Evolutionary conservation across 2,888 invertebrate genomes (phyloP), one percentile per base, ranked within the genome.

Genomic region (Eristalis pertinax): DNA sequence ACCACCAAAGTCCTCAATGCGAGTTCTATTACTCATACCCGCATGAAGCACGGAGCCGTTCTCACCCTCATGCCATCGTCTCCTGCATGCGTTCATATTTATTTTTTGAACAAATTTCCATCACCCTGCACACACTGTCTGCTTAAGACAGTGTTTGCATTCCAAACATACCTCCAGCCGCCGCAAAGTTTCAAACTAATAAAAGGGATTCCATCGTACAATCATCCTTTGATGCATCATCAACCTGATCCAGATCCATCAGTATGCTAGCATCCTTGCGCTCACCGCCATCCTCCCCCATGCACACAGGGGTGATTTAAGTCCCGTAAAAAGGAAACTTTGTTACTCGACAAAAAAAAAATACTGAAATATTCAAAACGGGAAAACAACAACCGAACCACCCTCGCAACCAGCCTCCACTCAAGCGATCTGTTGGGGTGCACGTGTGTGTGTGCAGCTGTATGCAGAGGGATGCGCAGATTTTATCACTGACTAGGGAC

Each of bases 171-270:
- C 70, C 56, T 67, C 32, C 15, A 70, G 62, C 38, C 79, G 56
- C 64, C 72, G 63, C 67, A 84, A 84, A 73, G 64, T 80, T 76
- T 63, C 63, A 67, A 80, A 84, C 76, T 73, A 76, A 80, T 84
- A 84, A 75, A 79, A 75, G 65, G 43, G 65, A 75, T 84, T 80
- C 80, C 84, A 76, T 80, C 60, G 67, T 26, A 80, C 63, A 84
- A 84, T 80, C 76, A 76, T 80, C 72, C 84, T 84, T 84, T 84
- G 80, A 80, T 84, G 76, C 80, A 81, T 74, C 77, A 77, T 81
- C 81, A 81, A 73, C 76, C 73, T 77, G 84, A 84, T 63, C 56
- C 80, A 68, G 73, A 73, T 85, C 60, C 68, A 76, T 68, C 76
- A 76, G 56, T 41, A 76, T 76, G 68, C 56, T 50, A 64, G 63